These are phyloP conservation scores for Tiliacea citrago DNA, from an alignment of 2,888 invertebrate genomes.

Conservation along the genomic window DNA sequence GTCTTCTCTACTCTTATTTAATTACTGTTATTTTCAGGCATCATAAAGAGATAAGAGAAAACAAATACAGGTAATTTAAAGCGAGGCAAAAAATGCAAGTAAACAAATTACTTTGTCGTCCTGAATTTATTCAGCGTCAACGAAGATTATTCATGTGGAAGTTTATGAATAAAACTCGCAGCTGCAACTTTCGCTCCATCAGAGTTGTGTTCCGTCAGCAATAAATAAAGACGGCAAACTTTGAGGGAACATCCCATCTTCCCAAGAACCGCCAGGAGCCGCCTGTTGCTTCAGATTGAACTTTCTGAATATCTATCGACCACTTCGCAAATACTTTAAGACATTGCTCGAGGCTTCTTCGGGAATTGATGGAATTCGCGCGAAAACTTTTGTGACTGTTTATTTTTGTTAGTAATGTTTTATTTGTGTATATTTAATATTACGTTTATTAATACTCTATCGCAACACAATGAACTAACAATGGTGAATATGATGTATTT, in stretches of 20 bases:
- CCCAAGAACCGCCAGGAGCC: slow-evolving; percentile 35
- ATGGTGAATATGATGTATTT: not conserved
- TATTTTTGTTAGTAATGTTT: slow-evolving; percentile 16
- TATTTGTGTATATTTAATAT: not conserved
- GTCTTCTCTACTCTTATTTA: too few relatives aligned
- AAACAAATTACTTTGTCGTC: not conserved
- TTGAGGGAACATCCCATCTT: slow-evolving; percentile 25
- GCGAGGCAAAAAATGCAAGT: not conserved
- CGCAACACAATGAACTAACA: not conserved
- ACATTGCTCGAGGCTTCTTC: slow-evolving; percentile 59
- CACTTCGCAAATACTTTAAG: slow-evolving; percentile 66
- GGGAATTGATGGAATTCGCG: slow-evolving; percentile 56
- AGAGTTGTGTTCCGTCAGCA: slow-evolving; percentile 26
- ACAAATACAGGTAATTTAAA: not conserved
- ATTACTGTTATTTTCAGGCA: not conserved
- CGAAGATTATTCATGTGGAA: slow-evolving; percentile 29
- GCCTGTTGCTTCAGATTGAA: slow-evolving; percentile 70
- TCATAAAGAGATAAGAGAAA: not conserved
- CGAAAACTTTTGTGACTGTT: slow-evolving; percentile 36
- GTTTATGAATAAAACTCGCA: slow-evolving; percentile 28
- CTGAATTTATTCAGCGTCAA: slow-evolving; percentile 7
- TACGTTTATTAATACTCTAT: not conserved
- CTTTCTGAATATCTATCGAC: slow-evolving; percentile 70
- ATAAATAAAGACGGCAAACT: slow-evolving; percentile 62
- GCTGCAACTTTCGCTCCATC: slow-evolving; percentile 24